phyloP scores from a whole-genome alignment of 1,140 invertebrate species.

The Rhysida immarginata region DNA sequence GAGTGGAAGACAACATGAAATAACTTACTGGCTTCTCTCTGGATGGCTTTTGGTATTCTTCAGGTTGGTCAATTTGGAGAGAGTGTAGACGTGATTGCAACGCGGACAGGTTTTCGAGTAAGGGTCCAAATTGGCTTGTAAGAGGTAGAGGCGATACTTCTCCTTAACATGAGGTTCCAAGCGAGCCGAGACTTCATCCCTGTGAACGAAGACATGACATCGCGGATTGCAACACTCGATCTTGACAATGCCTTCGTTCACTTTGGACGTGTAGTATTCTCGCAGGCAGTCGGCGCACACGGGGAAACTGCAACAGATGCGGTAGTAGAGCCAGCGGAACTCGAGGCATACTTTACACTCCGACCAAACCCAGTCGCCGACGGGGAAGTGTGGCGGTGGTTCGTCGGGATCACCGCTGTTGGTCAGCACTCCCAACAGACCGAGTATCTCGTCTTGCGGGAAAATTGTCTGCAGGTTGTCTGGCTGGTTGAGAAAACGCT shows the following conservation, averaged over 20 bases:
- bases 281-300: constrained; percentile 27
- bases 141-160: constrained; percentile 27
- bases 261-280: constrained; percentile 22
- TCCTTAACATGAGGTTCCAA: constrained; percentile 23
- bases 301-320: constrained; percentile 26
- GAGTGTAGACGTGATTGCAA: constrained; percentile 27
- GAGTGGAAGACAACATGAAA: no score
- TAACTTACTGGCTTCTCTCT: neutral
- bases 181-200: constrained; percentile 27
- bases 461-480: neutral
- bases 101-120: constrained; percentile 30
- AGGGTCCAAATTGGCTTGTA: constrained; percentile 28
- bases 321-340: constrained; percentile 13
- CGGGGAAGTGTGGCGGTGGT: constrained; percentile 13
- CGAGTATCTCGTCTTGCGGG: neutral
- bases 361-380: constrained; percentile 10
- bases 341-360: constrained; percentile 20
- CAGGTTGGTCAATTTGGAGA: neutral
- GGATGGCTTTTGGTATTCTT: neutral
- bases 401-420: neutral
- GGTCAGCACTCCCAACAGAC: constrained; percentile 1
- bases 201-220: constrained; percentile 24
- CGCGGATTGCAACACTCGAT: constrained; percentile 26
- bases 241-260: constrained; percentile 23
- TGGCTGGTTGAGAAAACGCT: neutral